These are phyloP conservation scores for Sturmia bella DNA, from an alignment of 2,888 invertebrate species.

Conservation along the genomic window DNA sequence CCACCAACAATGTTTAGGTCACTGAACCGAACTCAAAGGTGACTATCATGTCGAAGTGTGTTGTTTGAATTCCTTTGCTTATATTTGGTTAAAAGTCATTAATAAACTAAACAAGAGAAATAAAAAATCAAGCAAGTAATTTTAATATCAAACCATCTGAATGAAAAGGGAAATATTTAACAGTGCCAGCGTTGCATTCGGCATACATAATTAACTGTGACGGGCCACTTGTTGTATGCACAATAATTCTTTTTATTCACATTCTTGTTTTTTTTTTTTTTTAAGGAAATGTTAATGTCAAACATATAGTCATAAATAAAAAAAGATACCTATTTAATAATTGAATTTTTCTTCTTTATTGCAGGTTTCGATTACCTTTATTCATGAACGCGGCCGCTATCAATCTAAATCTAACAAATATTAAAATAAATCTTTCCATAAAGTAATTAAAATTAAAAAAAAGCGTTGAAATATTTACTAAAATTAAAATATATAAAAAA, in stretches of 20 bases:
- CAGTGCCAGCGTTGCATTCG: slow-evolving; percentile 28
- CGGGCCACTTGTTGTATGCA: slow-evolving; percentile 21
- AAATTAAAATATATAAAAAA: slow-evolving; percentile 1
- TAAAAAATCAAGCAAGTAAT: slow-evolving; percentile 41
- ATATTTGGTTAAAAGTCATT: slow-evolving; percentile 46
- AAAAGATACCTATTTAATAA: not conserved
- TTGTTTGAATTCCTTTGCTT: slow-evolving; percentile 15
- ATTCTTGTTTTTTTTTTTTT: slow-evolving; percentile 3
- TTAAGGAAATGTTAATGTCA: not conserved
- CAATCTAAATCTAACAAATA: not conserved
- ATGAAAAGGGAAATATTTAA: slow-evolving; percentile 34
- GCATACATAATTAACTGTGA: slow-evolving; percentile 54
- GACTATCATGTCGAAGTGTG: slow-evolving; percentile 40
- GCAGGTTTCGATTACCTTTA: slow-evolving; percentile 24
- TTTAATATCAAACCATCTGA: slow-evolving; percentile 29
- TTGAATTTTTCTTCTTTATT: not conserved
- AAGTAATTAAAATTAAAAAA: not conserved
- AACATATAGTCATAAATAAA: slow-evolving; percentile 4
- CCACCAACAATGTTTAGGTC: slow-evolving; percentile 66
- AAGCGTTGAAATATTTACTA: slow-evolving; percentile 14
- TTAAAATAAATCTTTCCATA: not conserved
- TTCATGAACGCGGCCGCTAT: not conserved
- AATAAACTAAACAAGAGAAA: slow-evolving; percentile 49
- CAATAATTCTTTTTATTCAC: slow-evolving; percentile 29
- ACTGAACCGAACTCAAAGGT: slow-evolving; percentile 63